Evolutionary conservation across 2,113 vertebrate species (phyloP).

Genomic region (Aphyosemion australe): DNA sequence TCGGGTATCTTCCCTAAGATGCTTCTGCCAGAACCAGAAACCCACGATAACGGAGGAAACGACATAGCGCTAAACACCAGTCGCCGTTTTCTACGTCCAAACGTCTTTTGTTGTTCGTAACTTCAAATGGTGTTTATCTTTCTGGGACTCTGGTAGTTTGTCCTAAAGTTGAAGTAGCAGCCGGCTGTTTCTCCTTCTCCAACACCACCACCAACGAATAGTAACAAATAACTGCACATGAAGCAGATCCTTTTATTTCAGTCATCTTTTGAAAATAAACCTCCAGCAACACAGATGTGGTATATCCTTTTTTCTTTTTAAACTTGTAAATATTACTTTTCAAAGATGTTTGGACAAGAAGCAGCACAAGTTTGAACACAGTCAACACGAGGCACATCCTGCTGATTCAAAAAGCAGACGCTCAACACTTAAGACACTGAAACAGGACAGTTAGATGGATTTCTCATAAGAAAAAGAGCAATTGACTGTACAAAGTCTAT

Average conservation of each 20-base stretch:
- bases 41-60: too few relatives aligned
- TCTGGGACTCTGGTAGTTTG: too few relatives aligned
- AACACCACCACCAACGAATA: slow-evolving; percentile 18
- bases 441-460: slow-evolving; percentile 31
- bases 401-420: slow-evolving; percentile 50
- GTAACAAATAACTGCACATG: slow-evolving; percentile 49
- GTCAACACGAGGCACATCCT: slow-evolving; percentile 64
- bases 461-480: slow-evolving; percentile 48
- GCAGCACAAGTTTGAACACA: slow-evolving; percentile 49
- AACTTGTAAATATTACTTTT: slow-evolving; percentile 50
- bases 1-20: too few relatives aligned
- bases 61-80: too few relatives aligned
- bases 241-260: slow-evolving; percentile 77
- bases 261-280: slow-evolving; percentile 71
- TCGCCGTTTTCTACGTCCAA: too few relatives aligned
- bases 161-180: too few relatives aligned
- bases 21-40: too few relatives aligned
- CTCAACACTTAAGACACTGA: slow-evolving; percentile 50
- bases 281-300: slow-evolving; percentile 59
- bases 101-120: too few relatives aligned
- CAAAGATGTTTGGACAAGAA: slow-evolving; percentile 52
- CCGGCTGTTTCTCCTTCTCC: too few relatives aligned
- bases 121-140: too few relatives aligned
- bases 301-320: slow-evolving; percentile 43
- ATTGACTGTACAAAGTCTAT: slow-evolving; percentile 53